phyloP scores from a whole-genome alignment of 2,888 invertebrate genomes.

The Aleiodes alternator region DNA sequence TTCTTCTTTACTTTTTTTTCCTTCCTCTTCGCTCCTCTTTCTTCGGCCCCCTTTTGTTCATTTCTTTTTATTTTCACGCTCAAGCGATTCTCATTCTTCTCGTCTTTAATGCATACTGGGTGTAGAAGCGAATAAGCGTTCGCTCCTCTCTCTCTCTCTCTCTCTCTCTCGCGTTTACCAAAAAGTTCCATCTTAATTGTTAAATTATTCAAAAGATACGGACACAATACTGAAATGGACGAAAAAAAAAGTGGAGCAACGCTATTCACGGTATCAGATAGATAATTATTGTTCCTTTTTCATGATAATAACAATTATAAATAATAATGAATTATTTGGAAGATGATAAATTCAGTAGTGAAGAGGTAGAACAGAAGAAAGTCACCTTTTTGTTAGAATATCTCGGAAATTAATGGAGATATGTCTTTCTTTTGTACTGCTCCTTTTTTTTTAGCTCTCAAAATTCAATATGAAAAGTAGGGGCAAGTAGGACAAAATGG shows the following conservation, averaged over 20 bases:
- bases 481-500: no score
- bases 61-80: conserved; percentile 37
- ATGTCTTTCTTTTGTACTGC: no score
- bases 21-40: conserved; percentile 43
- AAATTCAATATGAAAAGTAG: no score
- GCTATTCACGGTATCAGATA: neutral
- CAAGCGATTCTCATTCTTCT: conserved; percentile 51
- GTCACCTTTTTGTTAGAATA: no score
- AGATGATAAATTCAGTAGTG: neutral
- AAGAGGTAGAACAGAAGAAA: no score
- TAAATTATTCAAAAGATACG: conserved; percentile 66
- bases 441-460: no score
- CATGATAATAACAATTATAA: no score
- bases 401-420: no score
- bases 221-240: conserved; percentile 42
- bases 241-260: conserved; percentile 42
- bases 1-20: conserved; percentile 44
- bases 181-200: conserved; percentile 65
- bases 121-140: conserved; percentile 45
- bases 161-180: conserved; percentile 40
- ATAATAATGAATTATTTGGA: no score
- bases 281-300: neutral
- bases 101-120: conserved; percentile 40
- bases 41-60: conserved; percentile 37
- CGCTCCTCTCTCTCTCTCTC: conserved; percentile 34